phyloP scores from a whole-genome alignment of 2,797 vertebrate genomes.

The Halcyon chelicuti region DNA sequence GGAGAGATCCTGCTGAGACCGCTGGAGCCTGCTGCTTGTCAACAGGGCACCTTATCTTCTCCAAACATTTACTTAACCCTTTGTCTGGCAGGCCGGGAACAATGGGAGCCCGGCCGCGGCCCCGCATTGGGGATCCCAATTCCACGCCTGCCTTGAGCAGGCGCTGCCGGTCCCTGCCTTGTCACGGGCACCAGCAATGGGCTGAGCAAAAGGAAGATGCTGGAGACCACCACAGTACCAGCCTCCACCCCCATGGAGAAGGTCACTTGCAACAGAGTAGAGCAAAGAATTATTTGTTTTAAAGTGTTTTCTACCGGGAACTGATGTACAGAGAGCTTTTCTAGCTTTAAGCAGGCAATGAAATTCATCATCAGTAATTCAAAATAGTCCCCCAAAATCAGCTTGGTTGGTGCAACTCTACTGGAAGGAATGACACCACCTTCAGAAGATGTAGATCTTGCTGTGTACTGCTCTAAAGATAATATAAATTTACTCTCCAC shows the following conservation, averaged over 20 bases:
- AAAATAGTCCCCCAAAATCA: not conserved
- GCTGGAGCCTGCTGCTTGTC: constrained; percentile 88
- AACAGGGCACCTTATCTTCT: constrained; percentile 87
- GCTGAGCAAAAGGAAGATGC: not conserved
- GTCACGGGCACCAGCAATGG: accelerated
- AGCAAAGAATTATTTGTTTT: not conserved
- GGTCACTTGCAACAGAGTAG: not conserved
- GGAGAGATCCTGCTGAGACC: constrained; percentile 79
- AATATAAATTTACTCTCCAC: not conserved
- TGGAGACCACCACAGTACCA: not conserved
- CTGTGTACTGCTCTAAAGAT: not conserved
- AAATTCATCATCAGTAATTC: not conserved
- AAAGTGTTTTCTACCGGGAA: not conserved
- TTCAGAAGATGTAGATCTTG: not conserved
- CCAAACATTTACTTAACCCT: constrained; percentile 91
- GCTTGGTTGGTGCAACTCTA: not conserved
- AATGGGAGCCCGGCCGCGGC: constrained; percentile 76
- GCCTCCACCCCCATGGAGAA: not conserved
- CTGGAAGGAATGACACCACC: not conserved
- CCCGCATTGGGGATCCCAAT: not conserved
- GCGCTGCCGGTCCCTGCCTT: not conserved
- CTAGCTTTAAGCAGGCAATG: not conserved
- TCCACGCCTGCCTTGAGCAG: not conserved
- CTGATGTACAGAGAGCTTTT: not conserved
- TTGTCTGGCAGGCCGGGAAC: constrained; percentile 86